These are phyloP conservation scores for Augochlorella aurata DNA, from an alignment of 2,888 invertebrate genomes.

Conservation along the genomic window DNA sequence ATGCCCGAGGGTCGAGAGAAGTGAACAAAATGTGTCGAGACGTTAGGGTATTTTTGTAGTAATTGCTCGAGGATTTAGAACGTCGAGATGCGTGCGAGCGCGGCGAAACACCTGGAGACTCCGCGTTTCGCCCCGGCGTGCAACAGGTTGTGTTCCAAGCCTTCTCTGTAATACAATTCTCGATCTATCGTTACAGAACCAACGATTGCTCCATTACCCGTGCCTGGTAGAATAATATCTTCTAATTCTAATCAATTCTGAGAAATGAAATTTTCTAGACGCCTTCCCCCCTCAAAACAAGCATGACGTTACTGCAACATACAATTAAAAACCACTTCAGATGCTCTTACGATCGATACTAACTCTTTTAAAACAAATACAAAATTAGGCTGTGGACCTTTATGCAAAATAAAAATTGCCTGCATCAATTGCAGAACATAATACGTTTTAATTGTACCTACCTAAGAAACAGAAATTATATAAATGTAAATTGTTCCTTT, in stretches of 20 bases:
- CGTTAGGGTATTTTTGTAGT: not conserved
- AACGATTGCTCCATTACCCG: not conserved
- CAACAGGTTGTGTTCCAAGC: not conserved
- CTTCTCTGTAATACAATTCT: not conserved
- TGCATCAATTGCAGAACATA: too few species aligned
- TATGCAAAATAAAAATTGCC: too few species aligned
- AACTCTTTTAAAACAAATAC: too few species aligned
- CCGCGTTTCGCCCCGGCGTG: not conserved
- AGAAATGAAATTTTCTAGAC: not conserved
- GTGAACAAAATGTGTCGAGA: not conserved
- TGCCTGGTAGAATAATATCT: not conserved
- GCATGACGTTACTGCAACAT: too few species aligned
- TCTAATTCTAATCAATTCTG: not conserved
- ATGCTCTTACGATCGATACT: too few species aligned
- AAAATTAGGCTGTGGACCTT: too few species aligned
- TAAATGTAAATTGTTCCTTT: too few species aligned
- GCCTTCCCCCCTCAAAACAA: not conserved
- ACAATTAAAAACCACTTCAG: too few species aligned
- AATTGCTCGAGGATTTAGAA: not conserved
- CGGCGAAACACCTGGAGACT: conserved; percentile 20
- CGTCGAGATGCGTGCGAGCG: not conserved
- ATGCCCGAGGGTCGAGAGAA: not conserved
- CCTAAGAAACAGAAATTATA: too few species aligned
- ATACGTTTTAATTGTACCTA: too few species aligned
- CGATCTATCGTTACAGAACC: not conserved